Evolutionary conservation across 2,888 invertebrate genomes (phyloP).

Genomic region (Horisme vitalbata): DNA sequence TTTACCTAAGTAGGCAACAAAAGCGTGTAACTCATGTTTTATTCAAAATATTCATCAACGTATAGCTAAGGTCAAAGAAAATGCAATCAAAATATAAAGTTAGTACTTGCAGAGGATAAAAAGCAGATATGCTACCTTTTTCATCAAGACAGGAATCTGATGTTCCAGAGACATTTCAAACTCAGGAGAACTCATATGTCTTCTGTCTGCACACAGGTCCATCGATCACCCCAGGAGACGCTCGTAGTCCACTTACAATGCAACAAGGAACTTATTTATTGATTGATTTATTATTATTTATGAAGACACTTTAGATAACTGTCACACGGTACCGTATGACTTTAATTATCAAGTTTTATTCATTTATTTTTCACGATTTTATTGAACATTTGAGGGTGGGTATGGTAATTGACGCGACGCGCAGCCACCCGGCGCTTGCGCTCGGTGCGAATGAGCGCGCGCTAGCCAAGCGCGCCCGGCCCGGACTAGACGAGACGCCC

Average conservation of each 20-base stretch:
- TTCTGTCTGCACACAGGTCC: conserved; percentile 46
- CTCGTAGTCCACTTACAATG: conserved; percentile 48
- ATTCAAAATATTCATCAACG: too few relatives aligned
- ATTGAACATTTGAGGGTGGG: conserved; percentile 46
- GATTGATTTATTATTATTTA: conserved; percentile 48
- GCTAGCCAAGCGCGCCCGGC: conserved; percentile 42
- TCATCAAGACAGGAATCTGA: conserved; percentile 69
- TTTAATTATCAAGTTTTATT: conserved; percentile 31
- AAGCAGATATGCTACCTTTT: conserved; percentile 60
- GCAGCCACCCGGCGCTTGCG: conserved; percentile 65
- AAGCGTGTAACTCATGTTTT: too few relatives aligned
- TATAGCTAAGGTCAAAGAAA: too few relatives aligned
- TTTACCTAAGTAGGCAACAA: too few relatives aligned
- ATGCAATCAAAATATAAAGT: too few relatives aligned
- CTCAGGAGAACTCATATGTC: conserved; percentile 64
- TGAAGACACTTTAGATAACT: conserved; percentile 60
- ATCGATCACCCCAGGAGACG: conserved; percentile 48
- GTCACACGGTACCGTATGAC: conserved; percentile 54
- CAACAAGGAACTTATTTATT: conserved; percentile 53
- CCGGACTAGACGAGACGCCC: conserved; percentile 37
- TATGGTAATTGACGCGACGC: conserved; percentile 41
- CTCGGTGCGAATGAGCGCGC: conserved; percentile 60
- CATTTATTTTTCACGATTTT: conserved; percentile 32
- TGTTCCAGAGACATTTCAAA: conserved; percentile 73
- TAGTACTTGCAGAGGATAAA: too few relatives aligned